Base-by-base conservation (phyloP, 2,888 invertebrate genomes). In the Eumerus sabulonum region DNA sequence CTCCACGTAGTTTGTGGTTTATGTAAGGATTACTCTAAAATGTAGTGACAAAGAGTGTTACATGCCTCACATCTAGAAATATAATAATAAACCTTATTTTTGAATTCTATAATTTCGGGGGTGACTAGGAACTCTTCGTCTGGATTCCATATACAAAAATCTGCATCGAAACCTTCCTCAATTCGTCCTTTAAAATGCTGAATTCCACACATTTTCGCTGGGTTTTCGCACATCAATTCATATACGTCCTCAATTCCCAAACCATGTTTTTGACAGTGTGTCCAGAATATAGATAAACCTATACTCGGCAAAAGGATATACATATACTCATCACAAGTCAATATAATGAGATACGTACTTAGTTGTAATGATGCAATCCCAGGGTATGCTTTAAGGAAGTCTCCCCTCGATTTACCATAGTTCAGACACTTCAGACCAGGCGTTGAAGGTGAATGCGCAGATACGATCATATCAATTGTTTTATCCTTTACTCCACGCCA, bases 291-390 rank as follows among this genome's bases (percentile, higher is more conserved):
- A 0, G 94, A 90, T 36, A 94, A 85, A 44, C 93, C 93, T 93
- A 76, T 18, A n/a, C n/a, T n/a, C n/a, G n/a, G n/a, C n/a, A 84
- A n/a, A n/a, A 83, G 19, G 7, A 42, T 12, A 13, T 14, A 35
- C 12, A 1, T 5, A 9, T 27, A 27, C 7, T 7, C 27, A 27
- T 27, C 7, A 7, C 27, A 27, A 4, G 27, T n/a, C n/a, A n/a
- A 19, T n/a, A 11, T 14, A 18, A 3, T 14, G 36, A n/a, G 2
- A 27, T 11, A 14, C 48, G 38, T 87, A 92, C 93, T 93, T 85
- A 94, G 92, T 85, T 94, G 94, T 18, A 94, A 88, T 0, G 94
- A 93, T 0, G 93, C 92, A 73, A 94, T 93, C 51, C 94, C 94
- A 35, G 93, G 93, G 93, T 93, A 94, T 27, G 94, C 93, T 82